These are phyloP conservation scores for Palaemon carinicauda DNA, from an alignment of 1,140 invertebrate species.

Conservation along the genomic window DNA sequence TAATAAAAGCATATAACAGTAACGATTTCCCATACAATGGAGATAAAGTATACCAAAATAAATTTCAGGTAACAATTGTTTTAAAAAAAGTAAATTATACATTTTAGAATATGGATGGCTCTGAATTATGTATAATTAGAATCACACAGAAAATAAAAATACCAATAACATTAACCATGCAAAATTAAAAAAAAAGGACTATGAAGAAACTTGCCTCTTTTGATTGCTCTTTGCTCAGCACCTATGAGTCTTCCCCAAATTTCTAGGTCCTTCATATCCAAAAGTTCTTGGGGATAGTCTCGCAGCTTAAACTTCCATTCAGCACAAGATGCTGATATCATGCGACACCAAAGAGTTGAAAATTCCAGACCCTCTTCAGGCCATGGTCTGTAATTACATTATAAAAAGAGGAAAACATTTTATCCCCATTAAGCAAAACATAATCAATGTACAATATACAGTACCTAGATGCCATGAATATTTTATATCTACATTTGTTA, in stretches of 20 bases:
- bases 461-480: neutral
- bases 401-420: neutral
- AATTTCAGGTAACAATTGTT: too few species aligned
- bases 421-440: neutral
- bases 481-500: neutral
- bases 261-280: slow-evolving; percentile 82
- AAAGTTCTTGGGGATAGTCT: slow-evolving; percentile 94
- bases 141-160: too few species aligned
- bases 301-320: slow-evolving; percentile 88
- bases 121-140: too few species aligned
- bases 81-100: too few species aligned
- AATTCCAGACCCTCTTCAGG: slow-evolving; percentile 91
- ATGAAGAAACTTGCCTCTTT: slow-evolving; percentile 55
- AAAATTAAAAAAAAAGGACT: too few species aligned
- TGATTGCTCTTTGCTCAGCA: slow-evolving; percentile 67
- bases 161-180: too few species aligned
- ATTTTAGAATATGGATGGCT: too few species aligned
- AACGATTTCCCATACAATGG: too few species aligned
- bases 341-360: slow-evolving; percentile 90
- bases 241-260: slow-evolving; percentile 90
- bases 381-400: slow-evolving; percentile 75
- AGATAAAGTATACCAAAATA: too few species aligned
- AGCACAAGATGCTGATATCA: slow-evolving; percentile 79
- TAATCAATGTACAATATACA: neutral
- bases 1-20: too few species aligned